Conservation (phyloP, 2,888 invertebrate genomes). For the Carpatolechia fugitivella region DNA sequence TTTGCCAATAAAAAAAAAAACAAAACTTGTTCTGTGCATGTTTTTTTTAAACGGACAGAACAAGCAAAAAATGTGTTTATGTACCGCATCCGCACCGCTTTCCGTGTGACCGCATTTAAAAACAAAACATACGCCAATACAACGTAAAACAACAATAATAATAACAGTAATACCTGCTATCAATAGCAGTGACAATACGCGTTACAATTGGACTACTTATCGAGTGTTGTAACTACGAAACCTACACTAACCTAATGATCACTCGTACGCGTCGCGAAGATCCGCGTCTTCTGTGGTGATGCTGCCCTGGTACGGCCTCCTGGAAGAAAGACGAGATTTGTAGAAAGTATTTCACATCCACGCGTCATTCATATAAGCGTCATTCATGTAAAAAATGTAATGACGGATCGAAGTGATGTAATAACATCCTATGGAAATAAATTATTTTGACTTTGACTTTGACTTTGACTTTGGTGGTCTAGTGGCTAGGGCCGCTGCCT, state of each 20-base stretch:
- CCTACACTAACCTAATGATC: constrained; percentile 52
- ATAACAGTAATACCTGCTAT: constrained; percentile 14
- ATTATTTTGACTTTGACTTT: too few relatives aligned
- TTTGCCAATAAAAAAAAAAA: too few relatives aligned
- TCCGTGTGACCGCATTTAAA: neutral
- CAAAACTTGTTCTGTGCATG: too few relatives aligned
- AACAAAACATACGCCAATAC: constrained; percentile 21
- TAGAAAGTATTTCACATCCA: too few relatives aligned
- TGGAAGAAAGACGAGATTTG: too few relatives aligned
- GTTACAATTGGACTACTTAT: constrained; percentile 11
- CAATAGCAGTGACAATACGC: constrained; percentile 15
- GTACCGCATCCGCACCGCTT: neutral
- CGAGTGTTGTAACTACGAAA: constrained; percentile 19
- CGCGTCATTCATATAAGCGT: too few relatives aligned
- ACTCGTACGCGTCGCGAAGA: constrained; percentile 32
- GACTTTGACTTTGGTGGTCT: too few relatives aligned
- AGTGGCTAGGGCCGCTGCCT: too few relatives aligned
- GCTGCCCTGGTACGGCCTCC: constrained; percentile 51
- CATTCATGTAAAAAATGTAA: too few relatives aligned
- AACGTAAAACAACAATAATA: constrained; percentile 21
- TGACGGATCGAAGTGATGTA: too few relatives aligned
- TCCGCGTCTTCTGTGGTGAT: constrained; percentile 38
- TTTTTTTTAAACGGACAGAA: neutral
- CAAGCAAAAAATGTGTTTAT: neutral
- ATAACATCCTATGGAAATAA: too few relatives aligned